Percentiles rank a stretch among this genome's conserved stretches.
Evolutionary conservation across 2,113 vertebrate species (phyloP).

Genomic region (Phyllostomus hastatus): DNA sequence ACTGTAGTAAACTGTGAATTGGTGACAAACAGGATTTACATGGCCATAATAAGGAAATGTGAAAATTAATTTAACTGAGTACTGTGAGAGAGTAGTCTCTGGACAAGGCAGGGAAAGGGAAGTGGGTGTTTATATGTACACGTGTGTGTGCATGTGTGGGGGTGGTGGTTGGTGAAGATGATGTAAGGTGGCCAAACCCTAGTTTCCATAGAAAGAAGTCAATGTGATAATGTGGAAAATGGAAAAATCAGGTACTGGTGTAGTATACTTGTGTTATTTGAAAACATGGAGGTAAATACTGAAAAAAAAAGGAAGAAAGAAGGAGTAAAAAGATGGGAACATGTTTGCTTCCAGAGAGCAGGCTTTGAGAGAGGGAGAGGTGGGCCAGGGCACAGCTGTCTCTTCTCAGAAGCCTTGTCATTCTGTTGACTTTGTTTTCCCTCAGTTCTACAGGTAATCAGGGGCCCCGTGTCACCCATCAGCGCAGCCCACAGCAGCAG

Average conservation of each 20-base stretch:
- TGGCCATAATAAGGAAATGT: neutral
- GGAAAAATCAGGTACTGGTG: neutral
- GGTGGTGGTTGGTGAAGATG: neutral
- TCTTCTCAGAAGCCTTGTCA: neutral
- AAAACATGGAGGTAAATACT: neutral
- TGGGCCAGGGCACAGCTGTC: neutral
- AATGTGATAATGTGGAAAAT: neutral
- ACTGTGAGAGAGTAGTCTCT: neutral
- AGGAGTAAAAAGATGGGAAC: neutral
- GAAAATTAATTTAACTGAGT: neutral
- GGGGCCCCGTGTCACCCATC: constrained; percentile 49
- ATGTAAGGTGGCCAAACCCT: neutral
- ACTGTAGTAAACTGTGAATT: neutral
- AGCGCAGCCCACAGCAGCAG: neutral
- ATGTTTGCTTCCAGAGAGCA: neutral
- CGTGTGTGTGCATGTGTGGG: neutral
- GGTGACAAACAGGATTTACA: neutral
- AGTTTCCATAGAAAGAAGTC: neutral
- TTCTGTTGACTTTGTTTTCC: neutral
- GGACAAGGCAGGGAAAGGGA: neutral
- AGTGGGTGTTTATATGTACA: neutral
- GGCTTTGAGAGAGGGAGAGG: neutral
- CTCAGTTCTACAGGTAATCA: neutral
- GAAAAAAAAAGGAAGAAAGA: neutral
- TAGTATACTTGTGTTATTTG: neutral